phyloP scores from a whole-genome alignment of 2,113 vertebrate genomes.

The Rutilus rutilus region DNA sequence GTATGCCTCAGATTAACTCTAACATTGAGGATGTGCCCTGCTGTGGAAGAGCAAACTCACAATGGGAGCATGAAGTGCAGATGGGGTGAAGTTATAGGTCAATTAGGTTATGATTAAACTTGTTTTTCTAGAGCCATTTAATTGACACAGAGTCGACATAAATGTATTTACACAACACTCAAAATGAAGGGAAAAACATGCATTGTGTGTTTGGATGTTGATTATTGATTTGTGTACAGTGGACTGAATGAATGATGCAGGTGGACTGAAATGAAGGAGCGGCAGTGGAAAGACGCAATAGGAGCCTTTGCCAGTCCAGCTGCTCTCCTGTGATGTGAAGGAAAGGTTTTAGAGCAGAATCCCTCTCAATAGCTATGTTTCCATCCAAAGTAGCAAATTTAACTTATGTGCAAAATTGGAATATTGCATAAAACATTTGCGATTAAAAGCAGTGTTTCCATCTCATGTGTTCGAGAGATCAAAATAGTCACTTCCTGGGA shows the following conservation, averaged over 20 bases:
- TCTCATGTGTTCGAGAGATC: no score
- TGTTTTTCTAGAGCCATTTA: not conserved
- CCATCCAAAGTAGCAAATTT: no score
- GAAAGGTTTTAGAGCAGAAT: not conserved
- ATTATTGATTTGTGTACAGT: not conserved
- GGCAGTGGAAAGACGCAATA: not conserved
- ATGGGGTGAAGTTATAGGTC: not conserved
- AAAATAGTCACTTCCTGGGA: no score
- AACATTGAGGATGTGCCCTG: not conserved
- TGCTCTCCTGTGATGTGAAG: not conserved
- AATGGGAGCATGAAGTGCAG: not conserved
- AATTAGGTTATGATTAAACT: not conserved
- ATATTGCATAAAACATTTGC: no score
- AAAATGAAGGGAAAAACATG: not conserved
- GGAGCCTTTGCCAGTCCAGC: not conserved
- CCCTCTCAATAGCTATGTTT: no score
- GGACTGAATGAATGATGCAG: not conserved
- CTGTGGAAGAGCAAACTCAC: conserved; percentile 6
- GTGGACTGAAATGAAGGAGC: not conserved
- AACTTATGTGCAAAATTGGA: no score
- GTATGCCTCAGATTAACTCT: not conserved
- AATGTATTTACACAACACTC: not conserved
- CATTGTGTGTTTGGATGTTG: not conserved
- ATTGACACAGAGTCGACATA: not conserved
- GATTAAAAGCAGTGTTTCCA: no score